Percentiles rank a stretch among this genome's conserved stretches.
Conservation (phyloP, 2,888 invertebrate genomes). For the Gymnoscelis rufifasciata region DNA sequence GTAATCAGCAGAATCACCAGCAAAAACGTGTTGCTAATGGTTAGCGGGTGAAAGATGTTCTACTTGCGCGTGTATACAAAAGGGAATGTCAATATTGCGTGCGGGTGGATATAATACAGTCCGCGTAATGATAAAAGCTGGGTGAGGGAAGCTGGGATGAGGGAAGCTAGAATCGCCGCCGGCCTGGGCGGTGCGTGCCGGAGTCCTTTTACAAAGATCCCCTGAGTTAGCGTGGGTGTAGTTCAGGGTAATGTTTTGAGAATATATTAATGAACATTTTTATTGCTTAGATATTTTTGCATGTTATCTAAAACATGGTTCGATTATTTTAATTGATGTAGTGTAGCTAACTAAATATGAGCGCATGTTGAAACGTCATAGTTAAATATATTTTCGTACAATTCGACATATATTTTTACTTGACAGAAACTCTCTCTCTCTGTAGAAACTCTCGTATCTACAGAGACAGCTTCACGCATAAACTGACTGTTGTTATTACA, state of each 20-base stretch:
- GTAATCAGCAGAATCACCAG: constrained; percentile 38
- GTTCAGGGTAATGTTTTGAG: constrained; percentile 30
- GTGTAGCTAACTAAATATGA: too few species aligned
- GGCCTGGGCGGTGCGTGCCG: constrained; percentile 22
- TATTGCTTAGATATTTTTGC: too few species aligned
- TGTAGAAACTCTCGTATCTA: too few species aligned
- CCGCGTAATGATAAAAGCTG: constrained; percentile 39
- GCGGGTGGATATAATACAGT: constrained; percentile 41
- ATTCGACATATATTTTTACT: too few species aligned
- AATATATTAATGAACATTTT: constrained; percentile 8
- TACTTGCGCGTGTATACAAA: constrained; percentile 42
- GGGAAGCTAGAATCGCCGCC: constrained; percentile 20
- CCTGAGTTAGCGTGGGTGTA: constrained; percentile 34
- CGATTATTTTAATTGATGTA: too few species aligned
- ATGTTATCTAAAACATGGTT: too few species aligned
- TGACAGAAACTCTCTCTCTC: too few species aligned
- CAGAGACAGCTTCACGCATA: too few species aligned
- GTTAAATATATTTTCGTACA: too few species aligned
- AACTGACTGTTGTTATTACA: too few species aligned
- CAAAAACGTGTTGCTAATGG: constrained; percentile 47
- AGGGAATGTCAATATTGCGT: constrained; percentile 55
- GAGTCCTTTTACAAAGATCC: constrained; percentile 29
- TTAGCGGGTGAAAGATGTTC: constrained; percentile 32
- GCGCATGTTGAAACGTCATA: too few species aligned
- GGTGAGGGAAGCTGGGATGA: constrained; percentile 8